Conservation (phyloP, 2,888 invertebrate genomes). For the Drosophila borealis region DNA sequence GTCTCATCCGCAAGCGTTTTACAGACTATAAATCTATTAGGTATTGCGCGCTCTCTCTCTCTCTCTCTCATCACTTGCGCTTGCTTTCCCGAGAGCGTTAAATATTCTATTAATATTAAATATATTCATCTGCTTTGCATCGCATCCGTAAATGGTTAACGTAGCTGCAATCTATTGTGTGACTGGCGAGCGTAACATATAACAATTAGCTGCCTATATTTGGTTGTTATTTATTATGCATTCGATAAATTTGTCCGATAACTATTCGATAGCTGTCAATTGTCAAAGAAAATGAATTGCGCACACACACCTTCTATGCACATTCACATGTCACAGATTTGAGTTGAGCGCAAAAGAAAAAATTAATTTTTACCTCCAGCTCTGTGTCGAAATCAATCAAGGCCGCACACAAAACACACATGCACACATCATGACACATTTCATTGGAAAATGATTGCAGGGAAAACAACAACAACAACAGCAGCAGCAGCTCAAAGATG, state of each 20-base stretch:
- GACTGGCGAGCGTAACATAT: neutral
- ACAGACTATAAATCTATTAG: too few species aligned
- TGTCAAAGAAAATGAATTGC: slow-evolving; percentile 64
- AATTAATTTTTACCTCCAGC: slow-evolving; percentile 40
- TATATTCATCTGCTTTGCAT: neutral
- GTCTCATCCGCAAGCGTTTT: too few species aligned
- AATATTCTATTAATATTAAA: too few species aligned
- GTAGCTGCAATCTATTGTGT: neutral
- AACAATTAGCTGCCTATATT: slow-evolving; percentile 17
- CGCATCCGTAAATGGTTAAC: neutral
- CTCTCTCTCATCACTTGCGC: neutral
- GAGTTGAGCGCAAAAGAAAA: slow-evolving; percentile 18
- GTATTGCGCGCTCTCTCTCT: neutral
- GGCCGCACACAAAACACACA: slow-evolving; percentile 54
- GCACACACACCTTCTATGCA: slow-evolving; percentile 45
- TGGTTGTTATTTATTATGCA: slow-evolving; percentile 20
- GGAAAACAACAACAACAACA: slow-evolving; percentile 48
- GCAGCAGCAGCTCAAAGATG: slow-evolving; percentile 44
- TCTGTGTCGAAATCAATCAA: slow-evolving; percentile 64
- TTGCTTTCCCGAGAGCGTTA: too few species aligned
- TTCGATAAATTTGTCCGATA: slow-evolving; percentile 60
- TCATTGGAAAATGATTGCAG: slow-evolving; percentile 76
- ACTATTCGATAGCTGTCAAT: slow-evolving; percentile 59
- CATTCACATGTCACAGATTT: slow-evolving; percentile 30
- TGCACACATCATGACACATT: slow-evolving; percentile 53